phyloP scores from a whole-genome alignment of 2,113 vertebrate genomes.

The Rhagologus leucostigma region DNA sequence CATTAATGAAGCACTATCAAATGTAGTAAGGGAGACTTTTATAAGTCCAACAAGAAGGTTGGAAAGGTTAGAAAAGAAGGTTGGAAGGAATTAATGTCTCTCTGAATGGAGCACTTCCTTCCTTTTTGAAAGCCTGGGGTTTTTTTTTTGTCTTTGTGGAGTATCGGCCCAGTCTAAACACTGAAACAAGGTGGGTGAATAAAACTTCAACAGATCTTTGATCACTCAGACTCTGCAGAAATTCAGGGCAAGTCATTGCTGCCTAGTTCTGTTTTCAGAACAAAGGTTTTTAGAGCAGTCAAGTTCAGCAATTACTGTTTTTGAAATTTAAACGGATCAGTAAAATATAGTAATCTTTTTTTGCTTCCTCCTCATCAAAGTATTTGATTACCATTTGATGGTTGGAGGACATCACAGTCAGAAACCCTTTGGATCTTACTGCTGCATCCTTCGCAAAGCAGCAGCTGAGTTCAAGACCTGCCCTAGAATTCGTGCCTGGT shows the following conservation, averaged over 20 bases:
- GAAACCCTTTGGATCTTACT: background rate
- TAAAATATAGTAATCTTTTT: slow-evolving; percentile 22
- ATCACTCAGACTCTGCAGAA: background rate
- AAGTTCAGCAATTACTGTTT: slow-evolving; percentile 49
- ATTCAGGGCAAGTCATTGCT: background rate
- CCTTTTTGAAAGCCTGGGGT: background rate
- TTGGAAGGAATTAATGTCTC: background rate
- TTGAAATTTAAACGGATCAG: background rate
- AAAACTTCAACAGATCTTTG: background rate
- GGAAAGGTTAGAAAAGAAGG: background rate
- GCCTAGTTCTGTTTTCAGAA: slow-evolving; percentile 22
- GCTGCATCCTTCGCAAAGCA: slow-evolving; percentile 8
- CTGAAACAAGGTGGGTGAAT: background rate
- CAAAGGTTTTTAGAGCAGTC: slow-evolving; percentile 7
- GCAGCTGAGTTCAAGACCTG: slow-evolving; percentile 20
- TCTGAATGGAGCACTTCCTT: background rate
- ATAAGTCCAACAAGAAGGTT: background rate
- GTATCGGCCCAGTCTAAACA: background rate
- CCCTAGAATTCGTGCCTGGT: slow-evolving; percentile 3
- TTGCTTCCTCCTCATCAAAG: slow-evolving; percentile 26
- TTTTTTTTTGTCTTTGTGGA: background rate
- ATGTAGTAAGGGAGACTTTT: background rate
- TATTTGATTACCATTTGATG: slow-evolving; percentile 44
- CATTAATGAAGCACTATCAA: background rate
- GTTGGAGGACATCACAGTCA: slow-evolving; percentile 1